These are phyloP conservation scores for Oegoconia quadripuncta DNA, from an alignment of 2,888 invertebrate species.

Conservation along the genomic window DNA sequence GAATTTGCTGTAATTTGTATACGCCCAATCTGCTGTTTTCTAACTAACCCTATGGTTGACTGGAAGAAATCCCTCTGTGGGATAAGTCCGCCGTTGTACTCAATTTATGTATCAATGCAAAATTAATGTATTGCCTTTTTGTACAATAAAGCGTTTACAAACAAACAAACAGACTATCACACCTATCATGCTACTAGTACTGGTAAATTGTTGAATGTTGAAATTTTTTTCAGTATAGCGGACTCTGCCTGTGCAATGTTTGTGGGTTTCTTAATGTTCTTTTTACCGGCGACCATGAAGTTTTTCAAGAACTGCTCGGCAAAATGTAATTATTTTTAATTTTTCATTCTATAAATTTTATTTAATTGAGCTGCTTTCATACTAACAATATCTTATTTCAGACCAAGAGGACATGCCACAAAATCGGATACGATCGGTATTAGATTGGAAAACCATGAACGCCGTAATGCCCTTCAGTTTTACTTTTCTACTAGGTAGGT, in stretches of 20 bases:
- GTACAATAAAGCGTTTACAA: no score
- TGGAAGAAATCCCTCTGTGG: no score
- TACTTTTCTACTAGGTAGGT: constrained; percentile 53
- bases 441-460: constrained; percentile 43
- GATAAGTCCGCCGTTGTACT: no score
- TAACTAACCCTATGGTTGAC: no score
- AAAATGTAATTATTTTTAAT: constrained; percentile 37
- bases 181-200: no score
- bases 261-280: constrained; percentile 42
- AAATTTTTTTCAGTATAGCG: constrained; percentile 47
- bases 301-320: constrained; percentile 43
- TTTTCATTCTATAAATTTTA: constrained; percentile 2
- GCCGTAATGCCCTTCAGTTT: constrained; percentile 49
- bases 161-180: no score
- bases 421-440: constrained; percentile 31
- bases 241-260: constrained; percentile 51
- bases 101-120: no score
- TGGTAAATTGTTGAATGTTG: no score
- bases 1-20: no score
- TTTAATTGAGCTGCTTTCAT: not conserved
- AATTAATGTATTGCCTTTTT: no score
- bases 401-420: constrained; percentile 49
- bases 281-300: constrained; percentile 37
- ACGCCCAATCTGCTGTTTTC: no score
- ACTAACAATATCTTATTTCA: constrained; percentile 16